Evolutionary conservation across 2,113 vertebrate species (phyloP), one percentile per base, ranked within the genome.

Genomic region (Turdus rufiventris): DNA sequence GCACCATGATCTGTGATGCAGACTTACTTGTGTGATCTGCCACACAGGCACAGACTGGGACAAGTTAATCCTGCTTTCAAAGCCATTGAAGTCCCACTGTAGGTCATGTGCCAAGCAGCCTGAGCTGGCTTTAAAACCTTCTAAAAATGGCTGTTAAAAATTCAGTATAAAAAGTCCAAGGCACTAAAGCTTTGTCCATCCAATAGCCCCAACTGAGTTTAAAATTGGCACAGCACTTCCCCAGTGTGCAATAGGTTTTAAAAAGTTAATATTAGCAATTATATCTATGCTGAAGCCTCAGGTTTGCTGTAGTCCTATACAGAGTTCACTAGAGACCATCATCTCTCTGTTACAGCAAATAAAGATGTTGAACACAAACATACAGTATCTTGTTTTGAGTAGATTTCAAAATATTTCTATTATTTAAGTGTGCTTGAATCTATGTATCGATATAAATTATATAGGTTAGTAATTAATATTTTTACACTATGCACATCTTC

Each of bases 41-140:
- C 34, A 65, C 28, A 29, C 1, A 2, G n/a, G 12, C 1, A 0
- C 53, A 38, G 23, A 3, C 14, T n/a, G 3, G 2, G n/a, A 51
- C 24, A 68, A 67, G 14, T 38, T 79, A 73, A 76, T 62, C 26
- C 26, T 53, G 9, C 42, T 54, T 65, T 75, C 84, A 85, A 81
- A 91, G 33, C 57, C 21, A 8, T 5, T 61, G 40, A 71, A 88
- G 31, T 53, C 23, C 45, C 26, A 15, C 15, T 4, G 6, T 17
- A 56, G 45, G 26, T 31, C 18, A 21, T n/a, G 78, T 68, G 85
- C 50, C 58, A 73, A 75, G 53, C 36, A 90, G 54, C 29, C 45
- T 65, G 42, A 79, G 43, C 24, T 54, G 28, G 29, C 47, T 89
- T 87, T 54, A 74, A 77, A 92, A 43, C 14, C 18, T 75, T 91